Evolutionary conservation across 2,888 invertebrate species (phyloP), one percentile per base, ranked within the genome.

Genomic region (Sesia apiformis): DNA sequence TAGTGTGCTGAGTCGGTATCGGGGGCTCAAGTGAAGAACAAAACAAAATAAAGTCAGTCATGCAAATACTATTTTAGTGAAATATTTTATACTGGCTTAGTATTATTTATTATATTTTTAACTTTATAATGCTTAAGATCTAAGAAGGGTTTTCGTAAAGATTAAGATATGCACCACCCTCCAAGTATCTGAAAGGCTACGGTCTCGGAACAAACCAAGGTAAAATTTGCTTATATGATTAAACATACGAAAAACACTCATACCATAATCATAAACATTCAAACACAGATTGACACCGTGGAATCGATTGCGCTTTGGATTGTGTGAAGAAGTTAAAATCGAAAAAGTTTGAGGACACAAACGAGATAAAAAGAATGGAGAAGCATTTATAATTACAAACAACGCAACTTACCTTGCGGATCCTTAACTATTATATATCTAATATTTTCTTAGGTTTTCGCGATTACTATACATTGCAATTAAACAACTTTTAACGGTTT

Each of bases 1-100:
- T 72, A 62, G 84, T 86, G 88, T 87, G 84, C 84, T 82, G 84
- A 84, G 84, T 83, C 77, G 81, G 86, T 84, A 75, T 77, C 73
- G 71, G 77, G 86, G 84, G 82, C 81, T 79, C 82, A 84, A 86
- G 83, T 83, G 60, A 86, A 88, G 86, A 87, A 85, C 74, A 64
- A 80, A 86, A 81, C 62, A 75, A 69, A 85, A 79, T 59, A 71
- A 78, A 81, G 67, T 71, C 46, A 78, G 65, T 70, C 88, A 88
- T 88, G 88, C 88, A 84, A 72, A 76, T 66, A 71, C 74, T 79
- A 74, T 71, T 78, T 70, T 74, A 78, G 61, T 69, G 63, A 64
- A 65, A 7, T 64, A 59, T 74, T 80, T 76, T 74, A 72, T 66
- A 62, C 66, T 69, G 63, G 61, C 55, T 64, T 58, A 57, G 49